Conservation (phyloP, 2,888 invertebrate genomes). For the Napeogenes inachia region DNA sequence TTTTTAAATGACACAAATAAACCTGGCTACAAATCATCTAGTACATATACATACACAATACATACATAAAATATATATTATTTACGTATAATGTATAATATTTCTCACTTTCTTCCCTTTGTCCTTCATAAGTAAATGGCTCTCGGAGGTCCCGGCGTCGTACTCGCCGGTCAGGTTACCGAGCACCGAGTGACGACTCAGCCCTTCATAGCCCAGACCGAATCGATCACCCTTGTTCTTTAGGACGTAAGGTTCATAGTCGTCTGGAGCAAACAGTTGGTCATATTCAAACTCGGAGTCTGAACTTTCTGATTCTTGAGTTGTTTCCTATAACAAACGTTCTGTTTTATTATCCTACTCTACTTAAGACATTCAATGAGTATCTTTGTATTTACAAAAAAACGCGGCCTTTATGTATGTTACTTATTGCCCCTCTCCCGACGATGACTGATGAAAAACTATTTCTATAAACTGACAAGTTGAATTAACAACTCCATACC, state of each 20-base stretch:
- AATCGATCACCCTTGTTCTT: conserved; percentile 88
- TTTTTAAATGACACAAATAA: too few species aligned
- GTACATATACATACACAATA: too few species aligned
- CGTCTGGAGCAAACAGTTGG: conserved; percentile 86
- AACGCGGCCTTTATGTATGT: too few species aligned
- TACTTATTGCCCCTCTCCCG: too few species aligned
- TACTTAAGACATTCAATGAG: too few species aligned
- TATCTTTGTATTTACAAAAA: too few species aligned
- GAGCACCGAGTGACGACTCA: conserved; percentile 81
- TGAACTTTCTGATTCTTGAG: conserved; percentile 45
- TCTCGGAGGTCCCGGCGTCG: conserved; percentile 43
- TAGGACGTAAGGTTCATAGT: conserved; percentile 85
- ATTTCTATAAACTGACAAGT: too few species aligned
- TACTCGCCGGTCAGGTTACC: conserved; percentile 59
- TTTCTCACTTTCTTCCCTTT: conserved; percentile 63
- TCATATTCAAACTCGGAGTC: conserved; percentile 76
- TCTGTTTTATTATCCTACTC: background rate
- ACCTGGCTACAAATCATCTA: too few species aligned
- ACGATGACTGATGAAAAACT: too few species aligned
- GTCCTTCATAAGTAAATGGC: conserved; percentile 65
- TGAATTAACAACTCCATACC: conserved; percentile 33
- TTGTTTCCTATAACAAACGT: conserved; percentile 38
- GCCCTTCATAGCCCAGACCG: conserved; percentile 86
- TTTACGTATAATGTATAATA: background rate
- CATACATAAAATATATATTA: too few species aligned